Percentiles rank a stretch among this genome's conserved stretches.
Evolutionary conservation across 1,140 invertebrate species (phyloP).

Genomic region (Drosophila gunungcola): DNA sequence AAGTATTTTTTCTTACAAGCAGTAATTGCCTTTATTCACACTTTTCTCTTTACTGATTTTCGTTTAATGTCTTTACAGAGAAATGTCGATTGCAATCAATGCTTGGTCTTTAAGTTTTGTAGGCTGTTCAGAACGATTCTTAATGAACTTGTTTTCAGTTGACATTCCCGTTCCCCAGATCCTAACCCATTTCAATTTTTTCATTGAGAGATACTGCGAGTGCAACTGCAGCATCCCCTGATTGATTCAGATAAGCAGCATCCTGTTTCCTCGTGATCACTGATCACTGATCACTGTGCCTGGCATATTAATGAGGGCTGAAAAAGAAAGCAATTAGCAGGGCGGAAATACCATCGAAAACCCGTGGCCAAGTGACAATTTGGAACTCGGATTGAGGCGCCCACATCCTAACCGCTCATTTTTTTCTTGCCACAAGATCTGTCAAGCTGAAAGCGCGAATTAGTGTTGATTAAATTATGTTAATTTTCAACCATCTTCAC

Average conservation of each 20-base stretch:
- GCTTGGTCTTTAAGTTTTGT: constrained; percentile 12
- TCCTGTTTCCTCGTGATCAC: constrained; percentile 70
- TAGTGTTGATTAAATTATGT: constrained; percentile 81
- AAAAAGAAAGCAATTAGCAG: constrained; percentile 61
- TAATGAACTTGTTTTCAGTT: constrained; percentile 72
- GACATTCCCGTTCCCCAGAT: constrained; percentile 29
- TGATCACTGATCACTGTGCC: constrained; percentile 19
- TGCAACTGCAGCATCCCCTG: constrained; percentile 35
- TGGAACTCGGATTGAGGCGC: constrained; percentile 32
- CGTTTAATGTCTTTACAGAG: constrained; percentile 34
- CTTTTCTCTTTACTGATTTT: constrained; percentile 43
- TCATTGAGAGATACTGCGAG: constrained; percentile 37
- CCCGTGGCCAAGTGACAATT: constrained; percentile 26
- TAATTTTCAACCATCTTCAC: constrained; percentile 53
- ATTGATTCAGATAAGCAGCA: constrained; percentile 76
- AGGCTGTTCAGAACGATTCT: constrained; percentile 17
- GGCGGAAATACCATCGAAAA: constrained; percentile 48
- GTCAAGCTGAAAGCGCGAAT: constrained; percentile 71
- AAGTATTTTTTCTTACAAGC: constrained; percentile 30
- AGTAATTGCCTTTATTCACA: constrained; percentile 76
- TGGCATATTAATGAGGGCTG: constrained; percentile 57
- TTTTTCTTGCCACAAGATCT: constrained; percentile 18
- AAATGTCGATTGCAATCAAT: constrained; percentile 74
- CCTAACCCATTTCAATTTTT: constrained; percentile 34
- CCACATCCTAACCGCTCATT: constrained; percentile 43